phyloP scores from a whole-genome alignment of 1,140 invertebrate genomes.

The Andrena cerasifolii region DNA sequence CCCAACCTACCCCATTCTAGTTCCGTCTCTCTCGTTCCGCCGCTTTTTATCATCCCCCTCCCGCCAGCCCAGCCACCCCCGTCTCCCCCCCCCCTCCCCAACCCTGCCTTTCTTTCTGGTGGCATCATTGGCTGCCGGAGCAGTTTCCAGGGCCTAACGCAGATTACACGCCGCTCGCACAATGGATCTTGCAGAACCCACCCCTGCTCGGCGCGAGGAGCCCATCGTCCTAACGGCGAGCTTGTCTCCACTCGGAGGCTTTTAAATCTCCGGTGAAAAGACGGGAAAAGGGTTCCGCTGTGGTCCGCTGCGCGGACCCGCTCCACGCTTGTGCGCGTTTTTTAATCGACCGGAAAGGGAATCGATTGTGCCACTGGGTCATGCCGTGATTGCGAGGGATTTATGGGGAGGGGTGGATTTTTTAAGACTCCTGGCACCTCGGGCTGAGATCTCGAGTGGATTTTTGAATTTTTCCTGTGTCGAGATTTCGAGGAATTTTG shows the following conservation, averaged over 20 bases:
- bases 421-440: too few species aligned
- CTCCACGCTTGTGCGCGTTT: constrained; percentile 13
- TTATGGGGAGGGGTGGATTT: background rate
- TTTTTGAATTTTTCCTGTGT: too few species aligned
- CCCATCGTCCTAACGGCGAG: background rate
- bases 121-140: constrained; percentile 37
- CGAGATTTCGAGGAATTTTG: too few species aligned
- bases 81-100: too few species aligned
- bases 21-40: constrained; percentile 8
- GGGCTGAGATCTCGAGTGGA: too few species aligned
- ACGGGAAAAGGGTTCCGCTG: background rate
- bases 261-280: constrained; percentile 11
- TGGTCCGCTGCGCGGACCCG: constrained; percentile 3
- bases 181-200: constrained; percentile 34
- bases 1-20: constrained; percentile 29
- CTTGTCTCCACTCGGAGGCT: background rate
- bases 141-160: constrained; percentile 41
- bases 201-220: too few species aligned
- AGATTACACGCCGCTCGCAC: constrained; percentile 38
- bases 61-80: too few species aligned
- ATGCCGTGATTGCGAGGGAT: background rate
- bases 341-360: constrained; percentile 36
- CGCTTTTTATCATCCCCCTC: background rate
- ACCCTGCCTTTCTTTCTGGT: constrained; percentile 22
- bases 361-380: constrained; percentile 39